These are phyloP conservation scores for Poecilia wingei DNA, from an alignment of 2,797 vertebrate genomes.

Conservation along the genomic window DNA sequence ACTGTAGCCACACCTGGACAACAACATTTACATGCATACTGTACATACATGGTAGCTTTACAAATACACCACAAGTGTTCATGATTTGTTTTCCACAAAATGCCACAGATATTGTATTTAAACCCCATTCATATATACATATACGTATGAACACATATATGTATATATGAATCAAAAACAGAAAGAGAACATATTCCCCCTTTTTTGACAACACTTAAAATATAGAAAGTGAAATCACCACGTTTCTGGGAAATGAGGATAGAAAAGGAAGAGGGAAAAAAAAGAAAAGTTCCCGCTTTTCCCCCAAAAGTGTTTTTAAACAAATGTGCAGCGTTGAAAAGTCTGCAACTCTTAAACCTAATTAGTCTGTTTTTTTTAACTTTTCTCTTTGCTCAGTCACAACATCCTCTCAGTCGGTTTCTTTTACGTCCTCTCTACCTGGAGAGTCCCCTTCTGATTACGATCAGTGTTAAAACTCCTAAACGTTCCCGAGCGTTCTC, in stretches of 20 bases:
- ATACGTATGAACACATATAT: conserved; percentile 40
- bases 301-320: conserved; percentile 80
- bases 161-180: conserved; percentile 72
- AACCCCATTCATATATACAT: conserved; percentile 42
- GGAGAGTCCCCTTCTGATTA: conserved; percentile 59
- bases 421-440: conserved; percentile 40
- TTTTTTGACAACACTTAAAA: conserved; percentile 94
- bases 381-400: conserved; percentile 69
- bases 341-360: conserved; percentile 89
- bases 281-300: conserved; percentile 86
- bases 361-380: conserved; percentile 83
- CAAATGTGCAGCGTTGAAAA: conserved; percentile 88
- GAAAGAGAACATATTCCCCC: conserved; percentile 89
- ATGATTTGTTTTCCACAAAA: conserved; percentile 94
- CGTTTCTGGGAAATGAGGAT: conserved; percentile 86
- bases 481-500: conserved; percentile 59
- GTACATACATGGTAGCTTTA: conserved; percentile 97
- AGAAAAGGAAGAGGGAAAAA: conserved; percentile 88
- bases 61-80: conserved; percentile 99
- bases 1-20: conserved; percentile 94
- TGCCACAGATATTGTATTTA: conserved; percentile 88
- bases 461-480: conserved; percentile 27
- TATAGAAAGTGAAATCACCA: conserved; percentile 98
- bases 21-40: conserved; percentile 99
- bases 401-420: conserved; percentile 68